These are phyloP conservation scores for Poecilia latipinna DNA, from an alignment of 2,113 vertebrate species.

Conservation along the genomic window DNA sequence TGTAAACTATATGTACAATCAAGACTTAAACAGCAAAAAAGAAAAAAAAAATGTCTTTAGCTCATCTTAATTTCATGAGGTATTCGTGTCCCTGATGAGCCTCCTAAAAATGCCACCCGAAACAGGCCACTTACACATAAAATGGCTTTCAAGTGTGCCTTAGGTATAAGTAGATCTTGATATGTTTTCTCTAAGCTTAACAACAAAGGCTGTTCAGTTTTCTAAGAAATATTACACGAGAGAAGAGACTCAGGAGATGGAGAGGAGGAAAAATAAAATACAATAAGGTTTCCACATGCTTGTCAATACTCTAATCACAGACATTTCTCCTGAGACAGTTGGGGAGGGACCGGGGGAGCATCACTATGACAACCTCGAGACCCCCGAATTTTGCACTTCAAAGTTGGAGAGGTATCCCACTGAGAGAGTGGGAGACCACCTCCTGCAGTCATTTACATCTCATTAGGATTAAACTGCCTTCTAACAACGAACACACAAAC, in stretches of 20 bases:
- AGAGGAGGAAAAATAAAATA: conserved; percentile 17
- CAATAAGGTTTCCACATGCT: conserved; percentile 59
- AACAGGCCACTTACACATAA: conserved; percentile 59
- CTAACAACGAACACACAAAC: conserved; percentile 30
- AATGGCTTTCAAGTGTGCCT: conserved; percentile 39
- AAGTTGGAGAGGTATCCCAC: conserved; percentile 59
- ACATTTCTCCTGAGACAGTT: conserved; percentile 61
- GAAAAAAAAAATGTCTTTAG: background rate
- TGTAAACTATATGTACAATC: background rate
- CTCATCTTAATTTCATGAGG: conserved; percentile 17
- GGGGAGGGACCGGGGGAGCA: conserved; percentile 47
- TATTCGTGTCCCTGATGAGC: conserved; percentile 46
- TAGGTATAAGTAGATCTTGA: background rate
- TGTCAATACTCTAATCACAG: conserved; percentile 75
- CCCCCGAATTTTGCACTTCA: conserved; percentile 65
- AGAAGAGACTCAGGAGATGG: conserved; percentile 7
- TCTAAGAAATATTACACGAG: conserved; percentile 39
- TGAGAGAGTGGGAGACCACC: conserved; percentile 63
- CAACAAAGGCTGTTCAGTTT: conserved; percentile 29
- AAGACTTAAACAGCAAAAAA: background rate
- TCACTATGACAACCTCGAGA: conserved; percentile 69
- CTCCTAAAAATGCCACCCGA: conserved; percentile 34
- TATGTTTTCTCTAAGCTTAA: background rate
- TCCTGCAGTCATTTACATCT: conserved; percentile 72
- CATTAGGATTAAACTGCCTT: conserved; percentile 58